Base-by-base conservation (phyloP, 2,888 invertebrate species). In the Calameuta pallipes region DNA sequence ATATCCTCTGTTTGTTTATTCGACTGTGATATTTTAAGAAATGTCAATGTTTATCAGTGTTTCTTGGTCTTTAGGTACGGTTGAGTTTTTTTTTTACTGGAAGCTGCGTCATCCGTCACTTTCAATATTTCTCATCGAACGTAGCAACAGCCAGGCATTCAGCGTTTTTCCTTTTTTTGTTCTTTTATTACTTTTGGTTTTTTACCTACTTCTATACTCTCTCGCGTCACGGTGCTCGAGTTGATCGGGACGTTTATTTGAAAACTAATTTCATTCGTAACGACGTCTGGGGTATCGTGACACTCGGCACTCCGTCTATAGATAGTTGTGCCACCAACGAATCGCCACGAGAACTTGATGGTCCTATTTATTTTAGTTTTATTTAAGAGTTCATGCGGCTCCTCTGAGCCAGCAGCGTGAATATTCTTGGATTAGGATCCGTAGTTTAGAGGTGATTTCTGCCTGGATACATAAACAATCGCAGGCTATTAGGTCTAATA, bases 301-400 rank as follows among this genome's bases (percentile, higher is more conserved):
- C 71, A 71, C 71, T 71, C 71, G 71, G 71, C 33, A 23, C 33
- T 71, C 30, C 33, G 71, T 33, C 31, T 33, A 71, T 71, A 31
- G 71, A 71, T 31, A 34, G 71, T 33, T 31, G 71, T 31, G 15
- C 33, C 31, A 71, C 33, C 33, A 31, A 34, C 71, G 31, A 31
- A 71, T 71, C 33, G 71, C 76, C 75, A 74, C 70, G 77, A 77
- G 23, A 73, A 35, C 33, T 56, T 35, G 73, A 73, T 76, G 73
- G 68, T 68, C 68, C 68, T 80, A 79, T 81, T 83, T 82, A 83
- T 83, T 82, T 83, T 81, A 79, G 79, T 83, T 81, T 83, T 82
- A 81, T 80, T 79, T 79, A 78, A 81, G 82, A 81, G 81, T 76
- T 79, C 77, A 73, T 80, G 77, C 71, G 33, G 71, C 71, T 71